These are phyloP conservation scores for Montipora efflorescens DNA, from an alignment of 64 coral and sea anemone genomes.

Conservation along the genomic window DNA sequence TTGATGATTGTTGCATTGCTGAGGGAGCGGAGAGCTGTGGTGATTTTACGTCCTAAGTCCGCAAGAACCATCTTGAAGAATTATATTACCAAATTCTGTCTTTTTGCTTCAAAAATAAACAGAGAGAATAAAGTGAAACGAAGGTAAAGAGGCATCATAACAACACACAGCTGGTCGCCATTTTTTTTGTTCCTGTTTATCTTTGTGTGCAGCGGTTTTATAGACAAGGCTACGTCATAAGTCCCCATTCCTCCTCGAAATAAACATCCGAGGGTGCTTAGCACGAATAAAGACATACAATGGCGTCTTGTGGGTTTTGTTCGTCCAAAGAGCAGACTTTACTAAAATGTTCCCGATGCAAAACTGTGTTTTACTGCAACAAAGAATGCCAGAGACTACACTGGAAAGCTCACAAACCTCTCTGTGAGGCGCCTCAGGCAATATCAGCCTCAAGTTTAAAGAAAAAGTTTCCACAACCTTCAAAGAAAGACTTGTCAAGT, in stretches of 20 bases:
- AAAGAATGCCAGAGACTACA: slow-evolving; percentile 83
- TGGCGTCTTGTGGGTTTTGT: slow-evolving; percentile 74
- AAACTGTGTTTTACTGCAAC: slow-evolving; percentile 72
- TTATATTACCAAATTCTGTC: slow-evolving; percentile 1
- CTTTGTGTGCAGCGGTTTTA: slow-evolving; percentile 68
- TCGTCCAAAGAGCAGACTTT: slow-evolving; percentile 36
- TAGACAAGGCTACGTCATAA: slow-evolving; percentile 81
- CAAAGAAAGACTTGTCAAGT: slow-evolving; percentile 42
- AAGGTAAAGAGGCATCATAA: background rate
- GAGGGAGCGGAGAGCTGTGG: slow-evolving; percentile 92
- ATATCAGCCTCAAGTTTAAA: background rate
- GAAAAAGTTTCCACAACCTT: slow-evolving; percentile 54
- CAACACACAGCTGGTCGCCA: slow-evolving; percentile 40
- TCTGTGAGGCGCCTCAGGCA: slow-evolving; percentile 1
- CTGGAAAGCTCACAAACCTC: slow-evolving; percentile 84
- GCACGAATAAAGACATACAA: slow-evolving; percentile 3
- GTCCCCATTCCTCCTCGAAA: slow-evolving; percentile 47
- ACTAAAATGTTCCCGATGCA: slow-evolving; percentile 80
- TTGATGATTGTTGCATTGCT: slow-evolving; percentile 99
- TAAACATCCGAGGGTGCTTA: background rate
- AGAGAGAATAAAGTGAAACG: slow-evolving; percentile 2
- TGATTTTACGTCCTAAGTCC: slow-evolving; percentile 98
- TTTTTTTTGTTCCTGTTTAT: slow-evolving; percentile 38
- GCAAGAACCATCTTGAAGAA: slow-evolving; percentile 95
- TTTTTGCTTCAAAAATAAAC: background rate